Evolutionary conservation across 1,140 invertebrate species (phyloP), one percentile per base, ranked within the genome.

Genomic region (Drosophila prosaltans): DNA sequence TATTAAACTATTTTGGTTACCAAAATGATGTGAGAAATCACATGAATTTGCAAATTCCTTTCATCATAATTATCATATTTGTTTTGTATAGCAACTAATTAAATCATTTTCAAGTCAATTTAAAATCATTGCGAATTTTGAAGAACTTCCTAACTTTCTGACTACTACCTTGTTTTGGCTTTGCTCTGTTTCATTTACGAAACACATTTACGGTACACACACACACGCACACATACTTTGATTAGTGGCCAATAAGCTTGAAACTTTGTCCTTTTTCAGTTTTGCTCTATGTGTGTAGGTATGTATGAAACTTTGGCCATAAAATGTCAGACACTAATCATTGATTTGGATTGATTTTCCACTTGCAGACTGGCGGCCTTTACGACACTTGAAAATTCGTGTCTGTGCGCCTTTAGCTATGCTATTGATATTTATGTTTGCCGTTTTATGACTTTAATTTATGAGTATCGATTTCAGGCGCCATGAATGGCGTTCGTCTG

Each of bases 371-470:
- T 30, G 73, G 36, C 51, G 36, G 28, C 45, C 16, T 8, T 21
- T 16, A 8, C 54, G 64, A 58, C 73, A 69, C 66, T 70, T 77
- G 59, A 77, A 69, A 77, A 78, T 71, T 78, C 74, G 74, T 78
- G 73, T 76, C 59, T 76, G 74, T 51, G 54, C 55, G 76, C 73
- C 45, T 63, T 48, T 51, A 57, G 24, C 39, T 36, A n/a, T 58
- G 40, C 66, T 78, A 77, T 81, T 81, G 81, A 74, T 78, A 81
- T 75, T 65, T 74, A 45, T 69, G 76, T 36, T 58, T 79, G 83
- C 69, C 65, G 57, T 88, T 86, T 83, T 71, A 79, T 74, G 69
- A 65, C 75, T 69, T 59, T 69, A 79, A 82, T 86, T 84, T 83
- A 88, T 80, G 80, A 60, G 65, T 86, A 86, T 88, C 81, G 82